A percentile compares a stretch with the other conserved stretches of the same genome.
phyloP scores from a whole-genome alignment of 1,140 invertebrate species.

The Micrasema minimum region DNA sequence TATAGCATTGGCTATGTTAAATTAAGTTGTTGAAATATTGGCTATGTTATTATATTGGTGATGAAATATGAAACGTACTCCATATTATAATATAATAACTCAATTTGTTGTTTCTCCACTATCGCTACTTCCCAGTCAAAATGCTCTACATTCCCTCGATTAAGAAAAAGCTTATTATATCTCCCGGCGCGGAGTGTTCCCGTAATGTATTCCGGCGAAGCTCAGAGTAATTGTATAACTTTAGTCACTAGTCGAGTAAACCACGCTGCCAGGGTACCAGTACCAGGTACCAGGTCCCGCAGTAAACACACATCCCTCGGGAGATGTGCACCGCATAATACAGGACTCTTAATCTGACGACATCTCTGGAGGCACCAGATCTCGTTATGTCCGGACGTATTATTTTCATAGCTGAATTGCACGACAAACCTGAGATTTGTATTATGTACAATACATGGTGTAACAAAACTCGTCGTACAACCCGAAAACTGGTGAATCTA shows the following conservation, averaged over 20 bases:
- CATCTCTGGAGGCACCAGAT: background rate
- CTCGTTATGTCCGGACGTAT: background rate
- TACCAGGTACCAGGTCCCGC: background rate
- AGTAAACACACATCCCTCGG: background rate
- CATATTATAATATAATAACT: too few relatives aligned
- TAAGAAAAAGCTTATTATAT: background rate
- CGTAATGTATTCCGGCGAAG: background rate
- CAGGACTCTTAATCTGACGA: background rate
- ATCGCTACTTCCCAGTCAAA: too few relatives aligned
- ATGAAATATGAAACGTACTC: too few relatives aligned
- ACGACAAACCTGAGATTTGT: background rate
- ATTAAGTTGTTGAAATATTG: too few relatives aligned
- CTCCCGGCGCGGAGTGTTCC: background rate
- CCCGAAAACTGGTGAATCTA: too few relatives aligned
- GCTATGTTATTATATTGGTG: too few relatives aligned
- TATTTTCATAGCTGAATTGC: background rate
- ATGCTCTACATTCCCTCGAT: too few relatives aligned
- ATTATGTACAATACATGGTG: too few relatives aligned
- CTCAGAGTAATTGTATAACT: slow-evolving; percentile 12
- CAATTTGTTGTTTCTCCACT: too few relatives aligned
- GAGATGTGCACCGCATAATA: background rate
- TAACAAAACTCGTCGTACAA: too few relatives aligned
- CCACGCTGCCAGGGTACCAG: background rate
- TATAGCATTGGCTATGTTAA: too few relatives aligned
- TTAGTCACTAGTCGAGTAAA: background rate